Base-by-base conservation (phyloP, 2,113 vertebrate species). In the Nesoenas mayeri region DNA sequence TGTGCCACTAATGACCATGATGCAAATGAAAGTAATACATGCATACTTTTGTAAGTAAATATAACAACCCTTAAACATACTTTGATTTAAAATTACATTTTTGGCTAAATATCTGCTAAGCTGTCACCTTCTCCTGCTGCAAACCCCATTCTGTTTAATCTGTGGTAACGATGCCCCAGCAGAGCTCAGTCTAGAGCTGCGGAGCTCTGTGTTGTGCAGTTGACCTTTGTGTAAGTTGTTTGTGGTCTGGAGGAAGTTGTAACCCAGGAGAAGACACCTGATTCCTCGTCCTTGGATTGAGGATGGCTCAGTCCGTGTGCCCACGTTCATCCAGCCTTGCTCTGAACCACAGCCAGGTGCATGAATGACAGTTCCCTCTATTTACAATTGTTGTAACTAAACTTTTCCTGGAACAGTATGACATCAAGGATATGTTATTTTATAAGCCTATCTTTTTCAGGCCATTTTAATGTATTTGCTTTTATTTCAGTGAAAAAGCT, bases 1-100 rank as follows among this genome's bases (percentile, higher is more conserved):
- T 0, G 1, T 12, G 22, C 19, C 0, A 1, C n/a, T 66, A 47
- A n/a, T 11, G 22, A n/a, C 34, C 1, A 0, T 26, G 31, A 22
- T 10, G 40, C 38, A 54, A 48, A 34, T 14, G 14, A 25, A 11
- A 57, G 73, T 58, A 29, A 61, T 26, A 6, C 4, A 0, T 15
- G 13, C 9, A 3, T 40, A 7, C 10, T 18, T 8, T 32, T 57
- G 13, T 36, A 36, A 54, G 54, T n/a, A 44, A 69, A 51, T 15
- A 11, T 9, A 80, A 26, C 31, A 65, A 13, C 17, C 11, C 38
- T 64, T 74, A 47, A 42, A 17, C 3, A 1, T 6, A 10, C 7
- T 34, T 31, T 44, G 57, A 44, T 47, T 54, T 28, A 19, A 60
- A 28, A 29, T 26, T 5, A 18, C 2, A 1, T 19, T 89, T 74